Conservation (phyloP, 2,888 invertebrate genomes). For the Acrocyrtus sp. region DNA sequence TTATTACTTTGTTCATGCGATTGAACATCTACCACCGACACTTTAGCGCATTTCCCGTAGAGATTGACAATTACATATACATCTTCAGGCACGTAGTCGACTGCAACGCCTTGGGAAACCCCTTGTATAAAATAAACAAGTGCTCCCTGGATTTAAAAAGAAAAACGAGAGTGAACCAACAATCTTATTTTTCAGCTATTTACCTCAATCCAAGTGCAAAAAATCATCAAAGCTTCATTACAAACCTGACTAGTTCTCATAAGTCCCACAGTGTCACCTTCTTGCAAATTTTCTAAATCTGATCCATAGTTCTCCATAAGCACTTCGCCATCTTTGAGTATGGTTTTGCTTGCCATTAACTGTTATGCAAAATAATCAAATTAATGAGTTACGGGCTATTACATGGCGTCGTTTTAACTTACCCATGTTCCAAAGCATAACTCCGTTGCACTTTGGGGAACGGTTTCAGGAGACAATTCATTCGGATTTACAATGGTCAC, state of each 20-base stretch:
- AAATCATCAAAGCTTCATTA: not conserved
- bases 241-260: conserved; percentile 80
- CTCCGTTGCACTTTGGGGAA: conserved; percentile 82
- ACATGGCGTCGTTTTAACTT: conserved; percentile 47
- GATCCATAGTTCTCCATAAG: conserved; percentile 85
- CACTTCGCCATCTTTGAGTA: conserved; percentile 85
- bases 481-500: conserved; percentile 78
- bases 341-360: conserved; percentile 88
- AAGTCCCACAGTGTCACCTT: conserved; percentile 86
- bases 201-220: too few species aligned
- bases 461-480: conserved; percentile 69
- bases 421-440: conserved; percentile 87
- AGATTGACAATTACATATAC: conserved; percentile 83
- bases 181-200: too few species aligned
- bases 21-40: conserved; percentile 69
- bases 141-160: conserved; percentile 73
- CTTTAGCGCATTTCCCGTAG: conserved; percentile 85
- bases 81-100: conserved; percentile 77
- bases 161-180: not conserved
- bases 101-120: conserved; percentile 87
- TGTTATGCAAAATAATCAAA: conserved; percentile 65
- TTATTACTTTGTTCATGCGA: conserved; percentile 61
- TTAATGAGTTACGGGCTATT: not conserved
- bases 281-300: conserved; percentile 83
- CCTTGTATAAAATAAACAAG: conserved; percentile 91